Base-by-base conservation (phyloP, 1,140 invertebrate species). In the Octopus bimaculoides region DNA sequence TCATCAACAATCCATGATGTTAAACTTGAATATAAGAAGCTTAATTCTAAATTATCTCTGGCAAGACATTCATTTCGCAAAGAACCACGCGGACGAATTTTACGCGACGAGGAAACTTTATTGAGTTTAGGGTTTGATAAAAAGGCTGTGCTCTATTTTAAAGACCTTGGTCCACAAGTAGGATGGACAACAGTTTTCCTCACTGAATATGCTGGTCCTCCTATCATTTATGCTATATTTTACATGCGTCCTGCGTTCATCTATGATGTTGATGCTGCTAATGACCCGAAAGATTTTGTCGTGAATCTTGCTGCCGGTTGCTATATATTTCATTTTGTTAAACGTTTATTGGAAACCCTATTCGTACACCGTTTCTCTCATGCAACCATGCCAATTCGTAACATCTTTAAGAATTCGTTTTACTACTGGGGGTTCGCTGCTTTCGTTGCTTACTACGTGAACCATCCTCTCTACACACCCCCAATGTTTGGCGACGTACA, bases 351-450 rank as follows among this genome's bases (percentile, higher is more conserved):
- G 76, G 98, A 99, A 91, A 99, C 98, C 10, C 87, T 98, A n/a
- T 99, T 99, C 91, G 94, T 99, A 7, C 98, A 99, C 90, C 93
- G 98, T 26, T 99, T 99, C 89, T 99, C 98, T 26, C 97, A 99
- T 91, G 93, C 95, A 5, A 99, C 98, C 9, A 99, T 99, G 98
- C 98, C 98, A 6, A 85, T 99, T 14, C 91, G 93, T 54, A 99
- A 99, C 90, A 92, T 99, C 0, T 98, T 99, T 87, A 99, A 98
- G 26, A 99, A 99, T 90, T 99, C 96, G 89, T 91, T 93, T 2
- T 99, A 99, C 89, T 99, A 99, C 89, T 99, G 98, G 98, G 93
- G 98, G 66, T 99, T 99, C 90, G 93, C 97, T 20, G 93, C 96
- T 54, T 99, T 98, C 90, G 96, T 99, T 77, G 95, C 97, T 0